Percentiles rank a stretch among this genome's conserved stretches.
phyloP scores from a whole-genome alignment of 2,113 vertebrate species.

The Alosa alosa region DNA sequence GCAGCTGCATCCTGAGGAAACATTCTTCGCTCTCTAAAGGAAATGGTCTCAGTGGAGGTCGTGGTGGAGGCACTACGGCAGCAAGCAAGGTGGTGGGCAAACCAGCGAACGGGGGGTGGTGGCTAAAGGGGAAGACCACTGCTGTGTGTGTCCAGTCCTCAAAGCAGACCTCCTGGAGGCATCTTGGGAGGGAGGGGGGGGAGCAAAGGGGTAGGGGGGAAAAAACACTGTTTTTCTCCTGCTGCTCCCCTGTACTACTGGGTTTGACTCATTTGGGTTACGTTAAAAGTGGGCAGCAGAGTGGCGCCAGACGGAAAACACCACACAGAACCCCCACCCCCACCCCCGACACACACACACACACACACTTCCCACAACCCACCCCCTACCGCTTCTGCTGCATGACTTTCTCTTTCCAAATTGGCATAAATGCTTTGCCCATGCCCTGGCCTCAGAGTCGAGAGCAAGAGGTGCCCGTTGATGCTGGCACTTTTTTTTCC shows the following conservation, averaged over 20 bases:
- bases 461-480: not conserved
- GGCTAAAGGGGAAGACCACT: not conserved
- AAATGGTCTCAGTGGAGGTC: not conserved
- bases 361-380: not conserved
- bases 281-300: not conserved
- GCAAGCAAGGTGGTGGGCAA: not conserved
- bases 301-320: not conserved
- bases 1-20: slow-evolving; percentile 73
- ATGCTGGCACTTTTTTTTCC: not conserved
- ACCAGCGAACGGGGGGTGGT: not conserved
- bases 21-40: not conserved
- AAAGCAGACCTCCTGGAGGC: not conserved
- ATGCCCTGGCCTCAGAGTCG: not conserved
- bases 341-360: slow-evolving; percentile 29
- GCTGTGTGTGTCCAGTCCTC: not conserved
- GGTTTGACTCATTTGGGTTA: slow-evolving; percentile 10
- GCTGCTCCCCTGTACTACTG: not conserved
- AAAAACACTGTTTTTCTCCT: not conserved
- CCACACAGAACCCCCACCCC: slow-evolving; percentile 35
- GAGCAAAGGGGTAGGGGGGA: not conserved
- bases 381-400: not conserved
- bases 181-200: not conserved
- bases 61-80: not conserved
- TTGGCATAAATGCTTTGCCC: not conserved
- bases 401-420: slow-evolving; percentile 5